Percentiles rank a stretch among this genome's conserved stretches.
Conservation (phyloP, 2,113 vertebrate species). For the Nansenia antarctica region DNA sequence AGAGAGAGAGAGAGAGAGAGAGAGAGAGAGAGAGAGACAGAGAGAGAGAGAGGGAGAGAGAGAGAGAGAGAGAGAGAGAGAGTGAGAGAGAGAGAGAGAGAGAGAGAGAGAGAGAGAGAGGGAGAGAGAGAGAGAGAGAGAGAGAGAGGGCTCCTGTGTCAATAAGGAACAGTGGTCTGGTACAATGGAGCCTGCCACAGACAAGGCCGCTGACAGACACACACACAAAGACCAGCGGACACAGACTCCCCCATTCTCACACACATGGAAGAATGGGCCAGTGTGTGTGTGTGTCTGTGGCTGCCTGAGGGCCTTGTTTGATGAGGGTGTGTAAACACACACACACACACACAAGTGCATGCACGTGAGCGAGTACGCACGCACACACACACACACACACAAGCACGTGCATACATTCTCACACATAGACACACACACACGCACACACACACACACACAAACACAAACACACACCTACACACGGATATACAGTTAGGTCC, state of each 20-base stretch:
- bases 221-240: conserved; percentile 73
- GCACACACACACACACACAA: not conserved
- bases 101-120: too few relatives aligned
- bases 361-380: conserved; percentile 24
- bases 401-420: not conserved
- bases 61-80: too few relatives aligned
- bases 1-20: too few relatives aligned
- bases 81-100: too few relatives aligned
- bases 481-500: too few relatives aligned
- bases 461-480: not conserved
- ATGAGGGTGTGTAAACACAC: conserved; percentile 47
- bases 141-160: conserved; percentile 79
- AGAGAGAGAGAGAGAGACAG: too few relatives aligned
- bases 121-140: too few relatives aligned
- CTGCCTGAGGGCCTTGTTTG: conserved; percentile 65
- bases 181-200: conserved; percentile 76
- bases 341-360: conserved; percentile 29
- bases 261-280: conserved; percentile 62
- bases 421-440: not conserved
- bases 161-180: conserved; percentile 77
- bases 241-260: conserved; percentile 49
- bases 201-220: conserved; percentile 79
- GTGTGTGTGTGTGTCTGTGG: conserved; percentile 53
- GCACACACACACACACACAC: conserved; percentile 23
- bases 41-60: too few relatives aligned